These are phyloP conservation scores for Amblyopsis hoosieri DNA, from an alignment of 2,797 vertebrate genomes.

Conservation along the genomic window DNA sequence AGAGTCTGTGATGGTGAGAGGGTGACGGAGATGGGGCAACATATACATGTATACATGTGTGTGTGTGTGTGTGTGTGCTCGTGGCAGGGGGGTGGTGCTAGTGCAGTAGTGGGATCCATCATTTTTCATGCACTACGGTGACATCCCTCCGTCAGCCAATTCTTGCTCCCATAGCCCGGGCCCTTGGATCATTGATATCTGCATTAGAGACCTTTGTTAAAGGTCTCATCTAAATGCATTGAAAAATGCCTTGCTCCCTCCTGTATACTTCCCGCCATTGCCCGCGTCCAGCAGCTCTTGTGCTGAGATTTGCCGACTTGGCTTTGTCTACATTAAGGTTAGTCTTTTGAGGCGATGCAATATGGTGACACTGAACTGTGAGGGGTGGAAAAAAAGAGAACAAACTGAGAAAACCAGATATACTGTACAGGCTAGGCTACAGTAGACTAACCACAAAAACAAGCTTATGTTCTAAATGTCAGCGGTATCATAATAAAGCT, in stretches of 20 bases:
- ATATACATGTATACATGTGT: conserved; percentile 3
- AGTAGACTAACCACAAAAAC: conserved; percentile 36
- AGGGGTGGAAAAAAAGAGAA: conserved; percentile 30
- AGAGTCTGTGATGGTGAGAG: conserved; percentile 19
- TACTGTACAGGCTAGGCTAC: not conserved
- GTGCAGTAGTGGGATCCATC: conserved; percentile 73
- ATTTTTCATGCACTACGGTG: conserved; percentile 82
- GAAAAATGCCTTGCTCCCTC: conserved; percentile 77
- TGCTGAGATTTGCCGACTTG: conserved; percentile 78
- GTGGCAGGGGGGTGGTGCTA: conserved; percentile 23
- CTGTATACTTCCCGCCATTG: conserved; percentile 66
- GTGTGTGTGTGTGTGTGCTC: not conserved
- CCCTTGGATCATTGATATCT: conserved; percentile 84
- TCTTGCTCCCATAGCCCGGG: conserved; percentile 75
- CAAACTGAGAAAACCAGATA: conserved; percentile 42
- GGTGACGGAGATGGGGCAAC: not conserved
- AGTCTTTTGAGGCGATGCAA: conserved; percentile 63
- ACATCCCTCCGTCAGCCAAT: conserved; percentile 82
- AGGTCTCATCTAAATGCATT: conserved; percentile 89
- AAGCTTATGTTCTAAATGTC: conserved; percentile 13
- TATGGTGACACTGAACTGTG: conserved; percentile 65
- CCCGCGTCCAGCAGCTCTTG: conserved; percentile 46
- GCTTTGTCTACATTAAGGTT: conserved; percentile 80
- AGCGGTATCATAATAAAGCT: conserved; percentile 24
- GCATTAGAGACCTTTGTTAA: conserved; percentile 85